Percentiles rank a stretch among this genome's conserved stretches.
These are phyloP conservation scores for Phylloscopus trochilus DNA, from an alignment of 2,113 vertebrate genomes.

Conservation along the genomic window DNA sequence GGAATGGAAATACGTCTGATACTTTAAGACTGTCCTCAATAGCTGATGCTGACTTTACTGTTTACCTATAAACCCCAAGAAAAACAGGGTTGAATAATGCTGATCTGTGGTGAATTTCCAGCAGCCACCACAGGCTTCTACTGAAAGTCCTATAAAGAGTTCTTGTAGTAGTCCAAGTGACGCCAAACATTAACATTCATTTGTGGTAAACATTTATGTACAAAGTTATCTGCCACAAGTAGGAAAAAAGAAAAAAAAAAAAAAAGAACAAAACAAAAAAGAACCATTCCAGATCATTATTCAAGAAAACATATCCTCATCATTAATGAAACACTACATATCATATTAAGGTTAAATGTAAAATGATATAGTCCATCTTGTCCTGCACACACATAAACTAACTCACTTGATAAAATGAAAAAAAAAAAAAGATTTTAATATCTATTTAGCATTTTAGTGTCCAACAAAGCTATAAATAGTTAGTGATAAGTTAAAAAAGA, in stretches of 20 bases:
- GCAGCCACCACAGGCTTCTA: conserved; percentile 73
- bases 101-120: conserved; percentile 76
- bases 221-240: conserved; percentile 86
- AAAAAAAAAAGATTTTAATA: conserved; percentile 64
- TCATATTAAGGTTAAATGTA: conserved; percentile 83
- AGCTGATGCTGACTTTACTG: conserved; percentile 79
- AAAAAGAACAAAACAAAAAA: background rate
- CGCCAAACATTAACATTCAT: conserved; percentile 89
- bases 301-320: conserved; percentile 75
- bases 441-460: conserved; percentile 80
- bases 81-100: conserved; percentile 77
- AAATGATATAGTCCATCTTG: conserved; percentile 77
- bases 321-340: conserved; percentile 86
- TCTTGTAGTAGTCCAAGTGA: conserved; percentile 82
- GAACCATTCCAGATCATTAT: conserved; percentile 82
- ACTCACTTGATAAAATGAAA: conserved; percentile 71
- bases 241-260: background rate
- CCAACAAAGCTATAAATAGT: conserved; percentile 70
- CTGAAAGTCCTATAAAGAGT: conserved; percentile 74
- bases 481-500: conserved; percentile 51
- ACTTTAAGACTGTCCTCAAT: conserved; percentile 75
- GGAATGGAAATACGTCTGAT: conserved; percentile 62
- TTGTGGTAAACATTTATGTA: conserved; percentile 92
- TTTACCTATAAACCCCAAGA: conserved; percentile 78
- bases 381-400: conserved; percentile 74